These are phyloP conservation scores for Colaptes auratus DNA, from an alignment of 2,113 vertebrate species.

Conservation along the genomic window DNA sequence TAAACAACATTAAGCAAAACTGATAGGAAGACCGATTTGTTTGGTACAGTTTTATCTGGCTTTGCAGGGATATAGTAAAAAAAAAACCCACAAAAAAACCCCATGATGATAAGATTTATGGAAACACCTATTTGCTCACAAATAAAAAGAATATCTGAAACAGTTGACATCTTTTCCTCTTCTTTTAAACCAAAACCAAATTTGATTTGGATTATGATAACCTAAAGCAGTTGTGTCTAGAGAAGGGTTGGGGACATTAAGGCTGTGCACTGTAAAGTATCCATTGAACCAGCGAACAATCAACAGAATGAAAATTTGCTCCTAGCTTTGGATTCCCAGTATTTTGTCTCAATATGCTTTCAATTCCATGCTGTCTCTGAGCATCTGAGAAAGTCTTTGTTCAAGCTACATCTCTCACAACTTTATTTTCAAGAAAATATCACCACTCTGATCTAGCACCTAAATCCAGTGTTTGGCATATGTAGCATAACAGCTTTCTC, in stretches of 20 bases:
- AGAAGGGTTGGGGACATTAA: not conserved
- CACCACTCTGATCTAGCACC: not conserved
- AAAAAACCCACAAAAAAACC: not conserved
- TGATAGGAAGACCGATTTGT: not conserved
- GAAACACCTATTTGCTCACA: not conserved
- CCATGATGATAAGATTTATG: not conserved
- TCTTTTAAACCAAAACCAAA: not conserved
- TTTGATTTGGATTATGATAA: not conserved
- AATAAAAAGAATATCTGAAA: not conserved
- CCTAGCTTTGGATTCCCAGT: not conserved
- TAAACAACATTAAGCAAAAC: not conserved
- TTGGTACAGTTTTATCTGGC: not conserved
- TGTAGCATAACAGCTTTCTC: not conserved
- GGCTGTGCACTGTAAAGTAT: not conserved
- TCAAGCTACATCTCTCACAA: not conserved
- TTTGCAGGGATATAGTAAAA: not conserved
- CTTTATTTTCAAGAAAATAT: not conserved
- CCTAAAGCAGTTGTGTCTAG: not conserved
- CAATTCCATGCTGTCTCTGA: not conserved
- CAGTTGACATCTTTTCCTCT: not conserved
- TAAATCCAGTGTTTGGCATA: not conserved
- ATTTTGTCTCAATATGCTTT: no score
- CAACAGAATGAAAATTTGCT: not conserved
- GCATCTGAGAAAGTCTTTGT: not conserved
- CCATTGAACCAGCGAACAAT: not conserved